Evolutionary conservation across 1,140 invertebrate species (phyloP).

Genomic region (Microvelia longipes): DNA sequence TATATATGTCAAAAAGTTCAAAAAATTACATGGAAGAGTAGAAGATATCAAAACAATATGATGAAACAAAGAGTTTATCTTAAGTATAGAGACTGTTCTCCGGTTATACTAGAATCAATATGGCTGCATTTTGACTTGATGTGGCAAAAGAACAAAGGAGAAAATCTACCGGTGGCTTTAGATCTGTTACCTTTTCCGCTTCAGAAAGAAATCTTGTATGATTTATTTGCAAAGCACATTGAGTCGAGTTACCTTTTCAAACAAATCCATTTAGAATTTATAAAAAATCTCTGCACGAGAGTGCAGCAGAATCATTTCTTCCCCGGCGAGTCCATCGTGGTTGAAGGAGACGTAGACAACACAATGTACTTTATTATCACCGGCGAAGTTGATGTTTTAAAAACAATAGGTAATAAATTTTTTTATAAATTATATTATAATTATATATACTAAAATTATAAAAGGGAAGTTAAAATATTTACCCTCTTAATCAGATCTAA

Average conservation of each 20-base stretch:
- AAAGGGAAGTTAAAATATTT: too few species aligned
- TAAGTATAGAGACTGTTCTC: neutral
- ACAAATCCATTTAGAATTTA: neutral
- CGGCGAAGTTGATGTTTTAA: neutral
- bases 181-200: neutral
- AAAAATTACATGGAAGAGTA: neutral
- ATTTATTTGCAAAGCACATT: neutral
- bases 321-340: neutral
- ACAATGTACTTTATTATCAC: neutral
- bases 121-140: neutral
- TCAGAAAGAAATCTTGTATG: neutral
- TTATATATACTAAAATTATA: too few species aligned
- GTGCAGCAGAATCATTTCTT: neutral
- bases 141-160: neutral
- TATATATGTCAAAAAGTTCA: too few species aligned
- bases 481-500: too few species aligned
- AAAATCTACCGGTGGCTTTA: neutral
- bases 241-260: neutral
- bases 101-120: neutral
- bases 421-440: too few species aligned
- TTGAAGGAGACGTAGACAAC: neutral
- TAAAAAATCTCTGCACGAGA: neutral
- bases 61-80: neutral
- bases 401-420: neutral
- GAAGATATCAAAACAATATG: neutral